Percentiles rank a stretch among this genome's conserved stretches.
These are phyloP conservation scores for Micropterix aruncella DNA, from an alignment of 2,888 invertebrate species.

Conservation along the genomic window DNA sequence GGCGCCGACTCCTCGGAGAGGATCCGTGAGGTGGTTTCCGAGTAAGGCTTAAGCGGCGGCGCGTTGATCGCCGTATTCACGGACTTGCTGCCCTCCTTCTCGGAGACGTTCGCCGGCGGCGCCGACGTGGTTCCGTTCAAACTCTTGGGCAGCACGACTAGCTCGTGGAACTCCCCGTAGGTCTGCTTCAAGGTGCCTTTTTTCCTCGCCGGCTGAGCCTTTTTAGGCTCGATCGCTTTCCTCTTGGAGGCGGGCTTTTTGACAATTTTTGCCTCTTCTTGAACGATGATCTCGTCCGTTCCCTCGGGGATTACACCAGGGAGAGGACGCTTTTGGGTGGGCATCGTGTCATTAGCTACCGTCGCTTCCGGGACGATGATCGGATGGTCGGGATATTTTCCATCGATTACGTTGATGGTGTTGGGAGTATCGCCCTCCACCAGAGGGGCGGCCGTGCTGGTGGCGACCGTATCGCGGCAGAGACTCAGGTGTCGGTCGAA, in stretches of 20 bases:
- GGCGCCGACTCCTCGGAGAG: slow-evolving; percentile 20
- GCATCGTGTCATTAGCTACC: slow-evolving; percentile 4
- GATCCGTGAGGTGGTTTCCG: slow-evolving; percentile 31
- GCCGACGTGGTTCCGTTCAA: too few relatives aligned
- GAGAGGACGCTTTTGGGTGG: not conserved
- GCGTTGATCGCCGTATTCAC: slow-evolving; percentile 38
- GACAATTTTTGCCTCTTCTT: slow-evolving; percentile 20
- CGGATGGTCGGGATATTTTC: slow-evolving; percentile 7
- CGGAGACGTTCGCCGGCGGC: too few relatives aligned
- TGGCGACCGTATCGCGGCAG: too few relatives aligned
- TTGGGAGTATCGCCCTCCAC: slow-evolving; percentile 4
- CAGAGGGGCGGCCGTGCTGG: too few relatives aligned
- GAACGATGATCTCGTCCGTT: slow-evolving; percentile 23
- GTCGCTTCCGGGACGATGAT: slow-evolving; percentile 10
- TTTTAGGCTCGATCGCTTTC: slow-evolving; percentile 15
- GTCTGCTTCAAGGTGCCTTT: slow-evolving; percentile 37
- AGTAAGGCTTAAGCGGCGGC: slow-evolving; percentile 31
- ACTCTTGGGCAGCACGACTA: too few relatives aligned
- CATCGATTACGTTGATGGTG: slow-evolving; percentile 9
- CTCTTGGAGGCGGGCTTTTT: slow-evolving; percentile 19
- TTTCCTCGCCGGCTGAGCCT: slow-evolving; percentile 27
- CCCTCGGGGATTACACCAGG: not conserved
- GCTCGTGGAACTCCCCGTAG: slow-evolving; percentile 22
- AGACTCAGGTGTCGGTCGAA: too few relatives aligned
- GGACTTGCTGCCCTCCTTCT: too few relatives aligned